Conservation (phyloP, 2,113 vertebrate genomes). For the Zeus faber region DNA sequence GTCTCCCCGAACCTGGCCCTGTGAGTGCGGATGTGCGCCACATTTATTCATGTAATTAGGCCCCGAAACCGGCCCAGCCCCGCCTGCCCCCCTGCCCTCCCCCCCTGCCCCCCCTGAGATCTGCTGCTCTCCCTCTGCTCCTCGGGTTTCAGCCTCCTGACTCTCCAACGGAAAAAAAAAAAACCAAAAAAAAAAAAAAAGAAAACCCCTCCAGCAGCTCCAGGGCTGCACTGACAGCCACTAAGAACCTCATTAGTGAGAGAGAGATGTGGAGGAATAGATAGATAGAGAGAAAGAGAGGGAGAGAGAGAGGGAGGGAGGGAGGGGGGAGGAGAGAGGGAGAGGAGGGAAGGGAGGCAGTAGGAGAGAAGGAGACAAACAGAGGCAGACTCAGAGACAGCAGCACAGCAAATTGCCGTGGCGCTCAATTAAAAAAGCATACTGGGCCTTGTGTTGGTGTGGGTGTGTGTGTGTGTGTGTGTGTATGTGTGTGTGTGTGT, state of each 20-base stretch:
- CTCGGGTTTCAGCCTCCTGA: slow-evolving; percentile 29
- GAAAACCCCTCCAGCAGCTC: slow-evolving; percentile 31
- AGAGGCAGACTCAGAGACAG: slow-evolving; percentile 24
- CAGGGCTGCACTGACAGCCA: slow-evolving; percentile 42
- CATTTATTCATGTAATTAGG: slow-evolving; percentile 45
- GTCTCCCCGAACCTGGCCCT: not conserved
- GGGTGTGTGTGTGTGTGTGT: slow-evolving; percentile 17
- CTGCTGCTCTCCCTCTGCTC: slow-evolving; percentile 13
- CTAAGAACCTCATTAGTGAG: slow-evolving; percentile 55
- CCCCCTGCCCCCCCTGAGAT: not conserved
- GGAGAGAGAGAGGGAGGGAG: slow-evolving; percentile 1
- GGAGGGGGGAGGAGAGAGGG: not conserved
- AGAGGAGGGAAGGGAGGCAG: not conserved
- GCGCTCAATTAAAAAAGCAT: slow-evolving; percentile 41
- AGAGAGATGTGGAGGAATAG: slow-evolving; percentile 12
- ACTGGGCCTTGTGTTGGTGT: not conserved
- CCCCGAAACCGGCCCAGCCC: slow-evolving; percentile 11
- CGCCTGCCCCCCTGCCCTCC: not conserved
- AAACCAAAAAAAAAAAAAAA: too few relatives aligned
- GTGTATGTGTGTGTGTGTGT: slow-evolving; percentile 15
- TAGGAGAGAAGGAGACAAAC: slow-evolving; percentile 4
- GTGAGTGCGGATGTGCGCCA: not conserved
- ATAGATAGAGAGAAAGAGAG: slow-evolving; percentile 13
- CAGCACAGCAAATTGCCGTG: slow-evolving; percentile 43
- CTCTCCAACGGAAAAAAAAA: slow-evolving; percentile 36